These are phyloP conservation scores for Chalcosyrphus nemorum DNA, from an alignment of 2,888 invertebrate species.

Conservation along the genomic window DNA sequence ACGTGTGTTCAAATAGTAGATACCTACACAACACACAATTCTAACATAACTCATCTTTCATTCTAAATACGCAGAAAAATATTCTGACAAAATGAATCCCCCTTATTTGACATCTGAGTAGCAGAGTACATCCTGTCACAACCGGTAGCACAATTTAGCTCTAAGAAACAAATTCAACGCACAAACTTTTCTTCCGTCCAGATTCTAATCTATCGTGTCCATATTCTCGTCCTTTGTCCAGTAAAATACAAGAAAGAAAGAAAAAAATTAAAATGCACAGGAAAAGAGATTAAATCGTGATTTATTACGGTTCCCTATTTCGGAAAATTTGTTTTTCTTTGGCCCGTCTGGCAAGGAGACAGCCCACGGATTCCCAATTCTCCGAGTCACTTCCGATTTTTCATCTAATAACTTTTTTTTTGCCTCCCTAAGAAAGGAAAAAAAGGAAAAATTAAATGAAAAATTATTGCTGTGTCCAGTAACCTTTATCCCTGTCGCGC, in stretches of 20 bases:
- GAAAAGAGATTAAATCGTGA: constrained; percentile 62
- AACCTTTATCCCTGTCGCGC: constrained; percentile 41
- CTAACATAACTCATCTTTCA: background rate
- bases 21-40: too few species aligned
- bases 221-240: constrained; percentile 33
- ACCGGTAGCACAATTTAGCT: background rate
- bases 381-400: constrained; percentile 60
- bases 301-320: constrained; percentile 66
- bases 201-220: constrained; percentile 41
- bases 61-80: background rate
- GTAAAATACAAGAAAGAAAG: too few species aligned
- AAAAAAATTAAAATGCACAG: constrained; percentile 56
- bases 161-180: background rate
- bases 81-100: constrained; percentile 10
- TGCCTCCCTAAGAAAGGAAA: constrained; percentile 39
- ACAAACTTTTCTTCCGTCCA: constrained; percentile 25
- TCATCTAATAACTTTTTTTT: constrained; percentile 62
- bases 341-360: constrained; percentile 8
- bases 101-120: constrained; percentile 35
- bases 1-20: too few species aligned
- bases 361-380: constrained; percentile 28
- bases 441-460: constrained; percentile 43
- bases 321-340: constrained; percentile 46
- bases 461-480: constrained; percentile 57
- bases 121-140: constrained; percentile 32